A percentile compares a stretch with the other conserved stretches of the same genome.
Evolutionary conservation across 1,140 invertebrate species (phyloP).

Genomic region (Galleria mellonella): DNA sequence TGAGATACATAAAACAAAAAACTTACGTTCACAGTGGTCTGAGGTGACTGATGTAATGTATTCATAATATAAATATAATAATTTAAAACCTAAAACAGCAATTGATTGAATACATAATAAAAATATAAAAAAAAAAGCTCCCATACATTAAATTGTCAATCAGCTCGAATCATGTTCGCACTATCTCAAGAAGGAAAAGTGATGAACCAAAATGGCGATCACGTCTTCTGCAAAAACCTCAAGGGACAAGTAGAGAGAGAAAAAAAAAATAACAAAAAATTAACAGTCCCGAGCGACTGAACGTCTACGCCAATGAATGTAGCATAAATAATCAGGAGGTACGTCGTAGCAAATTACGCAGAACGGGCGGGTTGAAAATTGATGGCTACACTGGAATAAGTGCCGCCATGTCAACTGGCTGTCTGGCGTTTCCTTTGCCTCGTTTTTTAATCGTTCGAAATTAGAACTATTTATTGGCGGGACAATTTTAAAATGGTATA

Average conservation of each 20-base stretch:
- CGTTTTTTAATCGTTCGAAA: slow-evolving; percentile 7
- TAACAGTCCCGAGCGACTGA: neutral
- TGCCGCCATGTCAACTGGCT: slow-evolving; percentile 10
- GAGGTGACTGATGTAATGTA: no score
- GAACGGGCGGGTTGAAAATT: slow-evolving; percentile 36
- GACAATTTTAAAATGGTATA: neutral
- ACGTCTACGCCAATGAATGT: slow-evolving; percentile 17
- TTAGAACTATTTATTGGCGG: slow-evolving; percentile 7
- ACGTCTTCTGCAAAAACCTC: neutral
- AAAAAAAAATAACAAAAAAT: slow-evolving; percentile 1
- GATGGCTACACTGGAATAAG: slow-evolving; percentile 40
- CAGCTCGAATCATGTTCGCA: no score
- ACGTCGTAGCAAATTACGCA: slow-evolving; percentile 44
- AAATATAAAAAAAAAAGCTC: no score
- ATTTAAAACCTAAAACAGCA: no score
- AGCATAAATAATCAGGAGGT: slow-evolving; percentile 31
- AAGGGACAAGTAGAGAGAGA: neutral
- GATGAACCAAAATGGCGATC: neutral
- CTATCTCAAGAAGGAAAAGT: no score
- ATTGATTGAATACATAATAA: no score
- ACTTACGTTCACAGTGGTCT: no score
- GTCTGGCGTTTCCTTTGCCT: neutral
- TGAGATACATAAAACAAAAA: no score
- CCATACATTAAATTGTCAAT: no score
- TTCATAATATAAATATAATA: no score